Conservation (phyloP, 2,113 vertebrate genomes). For the Catagonus wagneri region DNA sequence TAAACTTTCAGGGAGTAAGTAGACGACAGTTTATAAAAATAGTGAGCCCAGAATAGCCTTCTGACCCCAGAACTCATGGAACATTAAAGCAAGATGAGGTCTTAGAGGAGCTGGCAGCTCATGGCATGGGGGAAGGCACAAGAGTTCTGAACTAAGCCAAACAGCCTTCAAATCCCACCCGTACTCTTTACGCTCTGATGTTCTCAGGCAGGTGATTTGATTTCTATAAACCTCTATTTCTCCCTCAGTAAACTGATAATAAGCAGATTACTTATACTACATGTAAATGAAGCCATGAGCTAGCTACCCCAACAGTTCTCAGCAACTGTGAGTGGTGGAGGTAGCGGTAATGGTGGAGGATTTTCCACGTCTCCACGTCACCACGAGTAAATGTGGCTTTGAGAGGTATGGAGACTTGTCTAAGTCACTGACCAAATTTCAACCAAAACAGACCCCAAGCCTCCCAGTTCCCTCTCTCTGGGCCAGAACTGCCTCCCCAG, state of each 20-base stretch:
- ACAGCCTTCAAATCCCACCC: background rate
- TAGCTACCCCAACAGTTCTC: background rate
- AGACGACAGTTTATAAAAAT: background rate
- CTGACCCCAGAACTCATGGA: background rate
- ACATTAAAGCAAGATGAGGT: background rate
- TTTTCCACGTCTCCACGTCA: background rate
- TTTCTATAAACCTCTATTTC: background rate
- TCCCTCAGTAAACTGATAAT: background rate
- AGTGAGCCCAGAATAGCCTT: background rate
- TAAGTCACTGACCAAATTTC: background rate
- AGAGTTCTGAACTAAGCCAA: too few relatives aligned
- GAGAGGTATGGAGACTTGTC: background rate
- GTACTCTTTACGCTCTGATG: background rate
- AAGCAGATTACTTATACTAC: background rate
- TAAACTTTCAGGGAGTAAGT: background rate
- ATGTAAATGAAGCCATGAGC: background rate
- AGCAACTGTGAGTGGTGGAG: background rate
- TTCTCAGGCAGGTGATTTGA: background rate
- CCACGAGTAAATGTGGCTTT: background rate
- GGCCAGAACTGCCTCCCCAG: background rate
- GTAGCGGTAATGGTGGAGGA: accelerated
- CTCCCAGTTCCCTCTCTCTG: background rate
- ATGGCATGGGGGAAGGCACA: accelerated
- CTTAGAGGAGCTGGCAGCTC: background rate
- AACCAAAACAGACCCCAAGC: background rate